phyloP scores from a whole-genome alignment of 2,113 vertebrate genomes.

The Tricholaema leucomelas region DNA sequence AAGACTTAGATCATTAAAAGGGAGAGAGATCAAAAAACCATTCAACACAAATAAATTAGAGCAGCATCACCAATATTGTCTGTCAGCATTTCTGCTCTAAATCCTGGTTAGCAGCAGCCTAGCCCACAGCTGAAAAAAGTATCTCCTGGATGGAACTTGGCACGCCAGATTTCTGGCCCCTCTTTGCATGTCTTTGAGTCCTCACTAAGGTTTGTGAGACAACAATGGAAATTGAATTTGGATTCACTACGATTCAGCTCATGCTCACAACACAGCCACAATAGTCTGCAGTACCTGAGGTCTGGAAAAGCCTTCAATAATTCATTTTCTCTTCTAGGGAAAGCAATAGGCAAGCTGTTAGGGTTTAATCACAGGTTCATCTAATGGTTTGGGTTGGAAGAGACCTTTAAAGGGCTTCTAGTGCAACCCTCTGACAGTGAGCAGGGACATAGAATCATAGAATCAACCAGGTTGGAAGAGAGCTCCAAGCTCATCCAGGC shows the following conservation, averaged over 20 bases:
- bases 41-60: conserved; percentile 58
- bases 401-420: not conserved
- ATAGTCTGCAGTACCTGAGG: not conserved
- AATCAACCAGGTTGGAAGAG: too few species aligned
- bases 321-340: not conserved
- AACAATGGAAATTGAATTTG: conserved; percentile 52
- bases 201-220: not conserved
- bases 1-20: conserved; percentile 69
- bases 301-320: not conserved
- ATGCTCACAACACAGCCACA: not conserved
- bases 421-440: too few species aligned
- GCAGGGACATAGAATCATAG: too few species aligned
- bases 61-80: conserved; percentile 37
- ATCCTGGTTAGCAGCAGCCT: conserved; percentile 12
- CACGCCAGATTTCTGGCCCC: conserved; percentile 31
- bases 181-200: conserved; percentile 15
- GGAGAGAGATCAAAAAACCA: conserved; percentile 60
- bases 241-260: not conserved
- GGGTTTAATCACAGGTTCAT: not conserved
- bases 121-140: conserved; percentile 49
- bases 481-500: too few species aligned
- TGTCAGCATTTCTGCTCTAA: conserved; percentile 40
- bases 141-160: conserved; percentile 39
- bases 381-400: not conserved
- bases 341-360: not conserved